phyloP scores from a whole-genome alignment of 2,113 vertebrate genomes.

The Ciconia stormi region DNA sequence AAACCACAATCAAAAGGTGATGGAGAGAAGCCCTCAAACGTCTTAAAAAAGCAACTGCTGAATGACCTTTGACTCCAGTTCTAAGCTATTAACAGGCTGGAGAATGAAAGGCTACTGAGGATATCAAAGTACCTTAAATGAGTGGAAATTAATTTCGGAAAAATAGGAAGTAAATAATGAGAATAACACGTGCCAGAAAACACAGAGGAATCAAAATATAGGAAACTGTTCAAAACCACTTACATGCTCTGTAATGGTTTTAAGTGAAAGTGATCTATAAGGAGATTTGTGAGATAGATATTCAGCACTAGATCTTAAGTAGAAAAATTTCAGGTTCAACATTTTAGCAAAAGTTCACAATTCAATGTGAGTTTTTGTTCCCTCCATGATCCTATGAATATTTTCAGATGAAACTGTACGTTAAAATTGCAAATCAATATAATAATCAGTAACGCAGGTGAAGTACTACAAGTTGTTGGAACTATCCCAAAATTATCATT shows the following conservation, averaged over 20 bases:
- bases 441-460: not conserved
- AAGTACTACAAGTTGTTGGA: not conserved
- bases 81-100: not conserved
- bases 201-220: not conserved
- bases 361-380: not conserved
- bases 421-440: not conserved
- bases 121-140: not conserved
- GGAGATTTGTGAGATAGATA: not conserved
- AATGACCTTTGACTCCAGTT: not conserved
- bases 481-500: not conserved
- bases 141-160: slow-evolving; percentile 28
- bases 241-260: not conserved
- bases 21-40: not conserved
- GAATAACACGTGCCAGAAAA: not conserved
- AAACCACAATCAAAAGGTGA: not conserved
- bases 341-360: not conserved
- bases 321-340: not conserved
- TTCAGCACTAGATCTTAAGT: not conserved
- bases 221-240: slow-evolving; percentile 19
- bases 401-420: not conserved
- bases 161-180: slow-evolving; percentile 45
- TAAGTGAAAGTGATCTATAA: not conserved
- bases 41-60: slow-evolving; percentile 8
- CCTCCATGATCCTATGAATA: not conserved
- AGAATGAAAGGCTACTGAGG: not conserved